Evolutionary conservation across 2,888 invertebrate species (phyloP), one percentile per base, ranked within the genome.

Genomic region (Hipparchia semele): DNA sequence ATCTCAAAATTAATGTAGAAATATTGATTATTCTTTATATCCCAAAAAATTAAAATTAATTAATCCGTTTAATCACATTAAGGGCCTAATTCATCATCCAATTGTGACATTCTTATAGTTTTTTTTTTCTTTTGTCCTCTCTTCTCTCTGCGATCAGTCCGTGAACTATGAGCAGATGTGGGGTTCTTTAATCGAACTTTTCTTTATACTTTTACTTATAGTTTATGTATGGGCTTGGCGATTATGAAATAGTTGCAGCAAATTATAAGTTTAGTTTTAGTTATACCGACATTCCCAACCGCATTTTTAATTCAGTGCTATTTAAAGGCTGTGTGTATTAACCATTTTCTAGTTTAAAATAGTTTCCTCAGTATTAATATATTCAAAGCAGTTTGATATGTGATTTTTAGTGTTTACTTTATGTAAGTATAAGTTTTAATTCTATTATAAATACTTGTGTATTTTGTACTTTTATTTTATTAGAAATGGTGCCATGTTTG

Each of bases 331-430:
- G 87, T 87, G 86, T 83, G 80, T 80, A 74, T 74, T 78, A 80
- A 84, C 79, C 81, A 80, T 79, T 80, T 73, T 81, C 59, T 73
- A 70, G 64, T 59, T 73, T 66, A 68, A 71, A 70, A 75, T 54
- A 59, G 70, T 70, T 69, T 67, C 58, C 71, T 79, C 87, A 89
- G 89, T 89, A 89, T 89, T 90, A 86, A 77, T 82, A 79, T 73
- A 74, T 80, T 81, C 80, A 79, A 81, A 75, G 76, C 76, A 79
- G 78, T 79, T 73, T 68, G 54, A 73, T 68, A 71, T 51, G 86
- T 87, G 84, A 87, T 86, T 83, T 76, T 56, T 72, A 62, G 68
- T 46, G 39, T 39, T 39, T 39, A 39, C 39, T 39, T 39, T 39
- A 39, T 5, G 1, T 39, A 39, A 39, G 39, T 39, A 39, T 39